These are phyloP conservation scores for Glomeris maerens DNA, from an alignment of 1,140 invertebrate genomes.

Conservation along the genomic window DNA sequence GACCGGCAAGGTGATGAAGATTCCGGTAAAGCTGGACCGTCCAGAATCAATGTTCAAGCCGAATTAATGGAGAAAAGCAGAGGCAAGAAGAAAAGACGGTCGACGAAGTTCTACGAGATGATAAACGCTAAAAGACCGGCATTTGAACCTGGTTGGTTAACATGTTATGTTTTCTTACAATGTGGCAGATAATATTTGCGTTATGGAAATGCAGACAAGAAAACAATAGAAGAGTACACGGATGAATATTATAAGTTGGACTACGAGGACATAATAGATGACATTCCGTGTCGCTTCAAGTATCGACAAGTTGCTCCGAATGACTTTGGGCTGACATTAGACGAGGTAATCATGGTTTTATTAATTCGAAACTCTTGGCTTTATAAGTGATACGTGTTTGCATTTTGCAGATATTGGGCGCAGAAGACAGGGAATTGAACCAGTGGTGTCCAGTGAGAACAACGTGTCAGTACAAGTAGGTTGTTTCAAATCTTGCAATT, in stretches of 20 bases:
- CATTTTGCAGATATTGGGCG: constrained; percentile 59
- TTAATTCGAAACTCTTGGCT: not conserved
- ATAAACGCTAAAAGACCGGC: no score
- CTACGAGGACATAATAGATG: constrained; percentile 87
- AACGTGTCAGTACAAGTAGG: constrained; percentile 50
- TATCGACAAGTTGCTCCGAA: constrained; percentile 80
- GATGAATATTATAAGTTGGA: constrained; percentile 89
- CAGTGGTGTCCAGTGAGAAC: constrained; percentile 88
- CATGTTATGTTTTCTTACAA: no score
- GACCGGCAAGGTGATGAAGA: no score
- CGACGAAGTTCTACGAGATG: no score
- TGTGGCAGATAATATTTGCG: no score
- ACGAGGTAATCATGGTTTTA: constrained; percentile 49
- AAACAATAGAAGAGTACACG: constrained; percentile 72
- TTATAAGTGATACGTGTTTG: not conserved
- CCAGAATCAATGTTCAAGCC: constrained; percentile 8
- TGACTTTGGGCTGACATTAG: constrained; percentile 74
- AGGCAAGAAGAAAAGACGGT: constrained; percentile 17
- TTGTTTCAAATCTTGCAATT: not conserved
- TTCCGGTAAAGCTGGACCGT: no score
- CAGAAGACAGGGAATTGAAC: constrained; percentile 85
- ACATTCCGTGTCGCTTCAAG: constrained; percentile 80
- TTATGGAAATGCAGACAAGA: no score
- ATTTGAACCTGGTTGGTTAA: no score
- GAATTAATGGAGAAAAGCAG: constrained; percentile 20